Base-by-base conservation (phyloP, 2,888 invertebrate genomes). In the Erebia epiphron region DNA sequence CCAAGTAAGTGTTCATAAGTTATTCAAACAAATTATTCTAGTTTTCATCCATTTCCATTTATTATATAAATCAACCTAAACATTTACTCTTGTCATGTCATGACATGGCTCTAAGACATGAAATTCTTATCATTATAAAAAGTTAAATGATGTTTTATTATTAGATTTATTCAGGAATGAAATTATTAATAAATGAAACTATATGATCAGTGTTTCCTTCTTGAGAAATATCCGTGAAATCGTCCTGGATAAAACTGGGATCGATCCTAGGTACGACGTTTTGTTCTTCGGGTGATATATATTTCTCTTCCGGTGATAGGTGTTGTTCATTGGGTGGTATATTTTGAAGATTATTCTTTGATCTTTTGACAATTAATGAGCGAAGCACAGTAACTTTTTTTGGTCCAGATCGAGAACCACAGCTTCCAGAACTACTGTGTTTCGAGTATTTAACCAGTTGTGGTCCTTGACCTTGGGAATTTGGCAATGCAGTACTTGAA, bases 71-170 rank as follows among this genome's bases (percentile, higher is more conserved):
- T 50, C 50, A 50, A 50, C 50, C 50, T 50, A 21, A 21, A 50
- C 50, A 50, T 50, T 50, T 50, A 50, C 50, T 50, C 50, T 50
- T 50, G 50, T 50, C 50, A 50, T 50, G 50, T 50, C 50, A 50
- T 50, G 50, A 14, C 50, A 50, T 50, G 50, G 50, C 50, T 50
- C 50, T 14, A 50, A 50, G 50, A 50, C 50, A 50, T 65, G 71
- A 14, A 64, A 46, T 57, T 18, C 50, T 50, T 50, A 50, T 50
- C 50, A 50, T 50, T 50, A 50, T 50, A 50, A 50, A 50, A 50
- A 50, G 50, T 50, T 50, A 50, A 50, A 50, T 50, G 50, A 50
- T 50, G 50, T 50, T 50, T 50, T 50, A 50, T 50, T 50, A 50
- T 50, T 50, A n/a, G 50, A 50, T 3, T 11, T 46, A 46, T 46